Conservation (phyloP, 2,797 vertebrate genomes). For the Bradypus variegatus region DNA sequence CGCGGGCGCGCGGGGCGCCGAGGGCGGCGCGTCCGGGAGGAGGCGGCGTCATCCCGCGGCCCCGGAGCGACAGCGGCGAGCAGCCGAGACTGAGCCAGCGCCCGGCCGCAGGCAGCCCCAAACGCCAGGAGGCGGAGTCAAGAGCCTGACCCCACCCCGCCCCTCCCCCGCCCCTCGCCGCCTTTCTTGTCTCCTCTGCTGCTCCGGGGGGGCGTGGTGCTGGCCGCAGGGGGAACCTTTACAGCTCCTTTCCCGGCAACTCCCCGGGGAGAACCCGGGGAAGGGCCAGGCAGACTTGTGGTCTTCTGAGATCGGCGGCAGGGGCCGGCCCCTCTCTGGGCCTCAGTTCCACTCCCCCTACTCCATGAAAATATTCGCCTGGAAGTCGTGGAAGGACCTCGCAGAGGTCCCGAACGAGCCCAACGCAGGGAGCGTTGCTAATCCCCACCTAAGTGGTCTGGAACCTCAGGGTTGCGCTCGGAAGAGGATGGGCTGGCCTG, state of each 20-base stretch:
- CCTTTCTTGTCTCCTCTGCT: background rate
- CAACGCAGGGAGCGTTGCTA: background rate
- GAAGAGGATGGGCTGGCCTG: background rate
- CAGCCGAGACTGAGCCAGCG: constrained; percentile 59
- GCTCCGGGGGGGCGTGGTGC: background rate
- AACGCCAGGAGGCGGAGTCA: constrained; percentile 58
- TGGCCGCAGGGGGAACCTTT: background rate
- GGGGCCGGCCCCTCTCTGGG: background rate
- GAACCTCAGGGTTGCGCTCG: background rate
- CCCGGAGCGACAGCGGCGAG: constrained; percentile 52
- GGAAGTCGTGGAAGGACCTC: background rate
- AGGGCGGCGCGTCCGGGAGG: constrained; percentile 59
- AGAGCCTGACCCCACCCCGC: constrained; percentile 49
- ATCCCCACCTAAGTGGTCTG: background rate
- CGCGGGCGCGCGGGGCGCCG: constrained; percentile 46
- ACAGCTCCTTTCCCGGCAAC: background rate
- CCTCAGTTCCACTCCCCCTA: background rate
- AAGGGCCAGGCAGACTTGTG: background rate
- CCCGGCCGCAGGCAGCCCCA: constrained; percentile 36
- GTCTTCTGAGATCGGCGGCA: background rate
- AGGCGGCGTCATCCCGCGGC: constrained; percentile 64
- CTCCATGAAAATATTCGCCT: background rate
- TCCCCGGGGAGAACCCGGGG: background rate
- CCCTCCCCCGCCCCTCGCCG: constrained; percentile 24
- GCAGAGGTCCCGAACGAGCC: background rate